These are phyloP conservation scores for Alligator mississippiensis DNA, from an alignment of 2,113 vertebrate species.

Conservation along the genomic window DNA sequence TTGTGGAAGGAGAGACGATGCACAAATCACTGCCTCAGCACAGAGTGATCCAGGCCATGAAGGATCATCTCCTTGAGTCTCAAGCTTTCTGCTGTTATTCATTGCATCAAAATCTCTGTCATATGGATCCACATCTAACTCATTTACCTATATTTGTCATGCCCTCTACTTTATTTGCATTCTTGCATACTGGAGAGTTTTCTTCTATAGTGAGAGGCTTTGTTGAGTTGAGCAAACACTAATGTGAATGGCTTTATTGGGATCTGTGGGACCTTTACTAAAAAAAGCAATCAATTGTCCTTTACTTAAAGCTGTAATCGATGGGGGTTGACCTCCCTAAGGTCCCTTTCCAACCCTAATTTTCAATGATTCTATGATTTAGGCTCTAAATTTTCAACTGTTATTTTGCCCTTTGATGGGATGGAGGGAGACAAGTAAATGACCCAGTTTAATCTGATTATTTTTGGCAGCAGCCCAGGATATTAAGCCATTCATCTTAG, in stretches of 20 bases:
- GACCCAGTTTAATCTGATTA: not conserved
- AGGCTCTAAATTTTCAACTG: not conserved
- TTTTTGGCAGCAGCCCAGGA: not conserved
- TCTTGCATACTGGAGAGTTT: not conserved
- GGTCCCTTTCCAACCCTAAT: too few relatives aligned
- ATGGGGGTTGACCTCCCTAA: too few relatives aligned
- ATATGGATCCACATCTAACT: not conserved
- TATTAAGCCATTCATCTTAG: not conserved
- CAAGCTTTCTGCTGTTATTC: not conserved
- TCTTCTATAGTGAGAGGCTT: not conserved
- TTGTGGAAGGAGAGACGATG: not conserved
- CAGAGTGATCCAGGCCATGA: not conserved
- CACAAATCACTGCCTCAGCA: not conserved
- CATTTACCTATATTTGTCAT: not conserved
- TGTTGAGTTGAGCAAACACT: not conserved
- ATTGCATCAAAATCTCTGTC: not conserved
- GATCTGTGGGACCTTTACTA: not conserved
- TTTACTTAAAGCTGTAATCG: too few relatives aligned
- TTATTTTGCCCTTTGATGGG: not conserved
- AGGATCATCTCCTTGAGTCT: not conserved
- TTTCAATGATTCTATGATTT: not conserved
- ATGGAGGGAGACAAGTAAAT: not conserved
- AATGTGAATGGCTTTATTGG: not conserved
- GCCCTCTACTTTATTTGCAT: not conserved
- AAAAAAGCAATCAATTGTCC: too few relatives aligned